phyloP scores from a whole-genome alignment of 2,797 vertebrate species.

The Zalophus californianus region DNA sequence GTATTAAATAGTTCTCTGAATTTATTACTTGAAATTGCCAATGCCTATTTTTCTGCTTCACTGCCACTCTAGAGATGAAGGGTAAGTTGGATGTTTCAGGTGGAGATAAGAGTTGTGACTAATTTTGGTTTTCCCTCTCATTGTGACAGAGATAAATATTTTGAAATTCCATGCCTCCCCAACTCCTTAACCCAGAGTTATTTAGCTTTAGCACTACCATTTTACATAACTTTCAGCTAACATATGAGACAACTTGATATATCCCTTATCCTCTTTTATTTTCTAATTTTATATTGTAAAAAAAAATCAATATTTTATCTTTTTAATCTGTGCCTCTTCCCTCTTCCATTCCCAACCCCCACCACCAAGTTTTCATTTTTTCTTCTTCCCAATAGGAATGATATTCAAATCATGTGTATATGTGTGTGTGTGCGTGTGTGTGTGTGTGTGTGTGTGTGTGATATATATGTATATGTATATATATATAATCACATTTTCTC shows the following conservation, averaged over 20 bases:
- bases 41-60: not conserved
- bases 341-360: not conserved
- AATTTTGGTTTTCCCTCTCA: not conserved
- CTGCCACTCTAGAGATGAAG: not conserved
- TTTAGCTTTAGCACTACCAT: not conserved
- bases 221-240: not conserved
- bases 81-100: not conserved
- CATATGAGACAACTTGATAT: not conserved
- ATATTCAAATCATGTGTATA: not conserved
- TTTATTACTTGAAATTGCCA: conserved; percentile 9
- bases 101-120: not conserved
- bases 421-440: too few relatives aligned
- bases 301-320: not conserved
- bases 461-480: not conserved
- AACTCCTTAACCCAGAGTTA: not conserved
- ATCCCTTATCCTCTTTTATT: not conserved
- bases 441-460: too few relatives aligned
- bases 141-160: not conserved
- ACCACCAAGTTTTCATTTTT: not conserved
- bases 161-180: not conserved
- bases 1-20: not conserved
- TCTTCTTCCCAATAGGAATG: not conserved
- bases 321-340: not conserved
- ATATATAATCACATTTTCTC: not conserved
- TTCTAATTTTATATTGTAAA: conserved; percentile 6